These are phyloP conservation scores for Hirundichthys speculiger DNA, from an alignment of 2,113 vertebrate species.

Conservation along the genomic window DNA sequence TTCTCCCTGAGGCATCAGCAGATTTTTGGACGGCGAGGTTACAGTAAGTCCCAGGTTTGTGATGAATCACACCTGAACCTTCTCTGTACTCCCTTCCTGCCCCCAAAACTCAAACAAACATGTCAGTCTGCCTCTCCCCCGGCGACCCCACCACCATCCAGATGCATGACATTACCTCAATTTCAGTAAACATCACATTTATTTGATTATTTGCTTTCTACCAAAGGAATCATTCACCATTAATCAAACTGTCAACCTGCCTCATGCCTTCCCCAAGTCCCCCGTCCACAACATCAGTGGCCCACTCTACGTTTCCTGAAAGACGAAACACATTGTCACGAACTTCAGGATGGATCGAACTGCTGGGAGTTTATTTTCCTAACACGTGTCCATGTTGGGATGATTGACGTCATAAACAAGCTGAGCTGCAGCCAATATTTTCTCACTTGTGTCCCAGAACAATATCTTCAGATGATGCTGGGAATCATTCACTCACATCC, in stretches of 20 bases:
- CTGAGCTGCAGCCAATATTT: conserved; percentile 3
- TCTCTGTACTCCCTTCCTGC: conserved; percentile 1
- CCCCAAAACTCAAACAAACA: conserved; percentile 40
- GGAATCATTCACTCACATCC: conserved; percentile 2
- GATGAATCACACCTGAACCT: conserved; percentile 49
- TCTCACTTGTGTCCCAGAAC: conserved; percentile 7
- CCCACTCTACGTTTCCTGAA: background rate
- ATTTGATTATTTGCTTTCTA: background rate
- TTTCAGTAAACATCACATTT: conserved; percentile 36
- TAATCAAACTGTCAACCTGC: conserved; percentile 42
- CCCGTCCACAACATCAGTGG: background rate
- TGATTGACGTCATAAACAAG: conserved; percentile 28
- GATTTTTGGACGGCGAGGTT: conserved; percentile 11
- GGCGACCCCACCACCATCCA: conserved; percentile 7
- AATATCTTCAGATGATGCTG: conserved; percentile 3
- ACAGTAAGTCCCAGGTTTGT: conserved; percentile 13
- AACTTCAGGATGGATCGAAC: background rate
- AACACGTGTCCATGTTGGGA: background rate
- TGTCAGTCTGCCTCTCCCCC: conserved; percentile 34
- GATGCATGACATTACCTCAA: conserved; percentile 24
- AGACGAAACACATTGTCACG: background rate
- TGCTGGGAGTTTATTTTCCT: conserved; percentile 20
- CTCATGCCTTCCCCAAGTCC: conserved; percentile 3
- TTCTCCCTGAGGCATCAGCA: conserved; percentile 6
- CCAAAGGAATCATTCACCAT: conserved; percentile 24